Evolutionary conservation across 2,888 invertebrate genomes (phyloP).

Genomic region (Pandemis heparana): DNA sequence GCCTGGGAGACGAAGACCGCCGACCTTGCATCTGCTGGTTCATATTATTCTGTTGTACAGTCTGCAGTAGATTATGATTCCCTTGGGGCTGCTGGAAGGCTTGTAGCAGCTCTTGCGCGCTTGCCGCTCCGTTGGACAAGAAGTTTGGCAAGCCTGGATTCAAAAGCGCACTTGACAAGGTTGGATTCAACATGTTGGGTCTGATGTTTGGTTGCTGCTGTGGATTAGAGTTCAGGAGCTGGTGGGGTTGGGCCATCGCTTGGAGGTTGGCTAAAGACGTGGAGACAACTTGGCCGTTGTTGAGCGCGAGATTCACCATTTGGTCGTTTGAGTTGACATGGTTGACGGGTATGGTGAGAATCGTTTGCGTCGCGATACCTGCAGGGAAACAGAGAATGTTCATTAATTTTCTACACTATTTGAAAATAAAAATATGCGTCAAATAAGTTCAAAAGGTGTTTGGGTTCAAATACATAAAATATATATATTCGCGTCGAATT

Average conservation of each 20-base stretch:
- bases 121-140: conserved; percentile 88
- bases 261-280: conserved; percentile 93
- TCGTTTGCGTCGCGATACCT: conserved; percentile 98
- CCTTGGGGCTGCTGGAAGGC: conserved; percentile 87
- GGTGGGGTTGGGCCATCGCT: conserved; percentile 91
- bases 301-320: conserved; percentile 92
- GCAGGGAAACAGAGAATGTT: conserved; percentile 47
- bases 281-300: conserved; percentile 94
- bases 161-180: conserved; percentile 88
- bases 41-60: conserved; percentile 80
- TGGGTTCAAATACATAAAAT: no score
- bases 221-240: conserved; percentile 87
- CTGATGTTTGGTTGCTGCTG: conserved; percentile 77
- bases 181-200: conserved; percentile 85
- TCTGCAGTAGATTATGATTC: conserved; percentile 80
- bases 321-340: conserved; percentile 92
- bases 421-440: no score
- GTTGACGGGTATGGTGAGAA: conserved; percentile 97
- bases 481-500: no score
- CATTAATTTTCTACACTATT: no score
- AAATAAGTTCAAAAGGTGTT: no score
- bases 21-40: conserved; percentile 82
- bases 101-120: conserved; percentile 91
- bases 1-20: conserved; percentile 78
- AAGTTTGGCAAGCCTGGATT: conserved; percentile 90